These are phyloP conservation scores for Oxytorus armatus DNA, from an alignment of 2,888 invertebrate genomes.

Conservation along the genomic window DNA sequence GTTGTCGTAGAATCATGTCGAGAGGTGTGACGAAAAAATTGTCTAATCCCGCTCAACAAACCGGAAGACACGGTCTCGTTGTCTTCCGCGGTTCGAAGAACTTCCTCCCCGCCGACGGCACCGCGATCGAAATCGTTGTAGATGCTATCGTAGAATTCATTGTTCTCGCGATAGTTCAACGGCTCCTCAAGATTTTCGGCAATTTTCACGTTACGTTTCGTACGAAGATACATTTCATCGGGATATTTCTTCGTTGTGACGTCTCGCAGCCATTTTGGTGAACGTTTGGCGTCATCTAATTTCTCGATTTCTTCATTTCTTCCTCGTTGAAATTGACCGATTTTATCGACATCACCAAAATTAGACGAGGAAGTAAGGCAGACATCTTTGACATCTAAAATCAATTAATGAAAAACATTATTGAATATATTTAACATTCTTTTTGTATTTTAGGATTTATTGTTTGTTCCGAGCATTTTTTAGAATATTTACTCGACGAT, in stretches of 20 bases:
- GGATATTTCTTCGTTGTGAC: not conserved
- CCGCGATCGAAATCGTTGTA: not conserved
- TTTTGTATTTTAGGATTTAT: not conserved
- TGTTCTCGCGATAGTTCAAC: conserved; percentile 1
- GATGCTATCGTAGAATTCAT: conserved; percentile 6
- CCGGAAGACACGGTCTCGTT: conserved; percentile 42
- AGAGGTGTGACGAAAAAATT: conserved; percentile 37
- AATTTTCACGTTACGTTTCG: conserved; percentile 7
- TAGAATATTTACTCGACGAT: not conserved
- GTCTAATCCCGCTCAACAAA: conserved; percentile 35
- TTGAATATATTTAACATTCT: not conserved
- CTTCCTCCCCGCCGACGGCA: conserved; percentile 41
- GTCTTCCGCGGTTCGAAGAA: conserved; percentile 10
- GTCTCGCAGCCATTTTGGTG: conserved; percentile 16
- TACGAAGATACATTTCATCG: conserved; percentile 7
- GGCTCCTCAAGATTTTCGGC: not conserved
- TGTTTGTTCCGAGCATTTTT: not conserved
- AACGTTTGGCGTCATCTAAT: conserved; percentile 1
- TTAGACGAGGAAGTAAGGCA: not conserved
- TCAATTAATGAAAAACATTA: not conserved
- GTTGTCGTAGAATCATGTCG: conserved; percentile 1
- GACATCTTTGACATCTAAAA: conserved; percentile 9
- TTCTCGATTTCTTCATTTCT: conserved; percentile 1
- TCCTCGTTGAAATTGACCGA: not conserved
- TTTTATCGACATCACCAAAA: not conserved